These are phyloP conservation scores for Rhodeus uyekii DNA, from an alignment of 2,797 vertebrate species.

Conservation along the genomic window DNA sequence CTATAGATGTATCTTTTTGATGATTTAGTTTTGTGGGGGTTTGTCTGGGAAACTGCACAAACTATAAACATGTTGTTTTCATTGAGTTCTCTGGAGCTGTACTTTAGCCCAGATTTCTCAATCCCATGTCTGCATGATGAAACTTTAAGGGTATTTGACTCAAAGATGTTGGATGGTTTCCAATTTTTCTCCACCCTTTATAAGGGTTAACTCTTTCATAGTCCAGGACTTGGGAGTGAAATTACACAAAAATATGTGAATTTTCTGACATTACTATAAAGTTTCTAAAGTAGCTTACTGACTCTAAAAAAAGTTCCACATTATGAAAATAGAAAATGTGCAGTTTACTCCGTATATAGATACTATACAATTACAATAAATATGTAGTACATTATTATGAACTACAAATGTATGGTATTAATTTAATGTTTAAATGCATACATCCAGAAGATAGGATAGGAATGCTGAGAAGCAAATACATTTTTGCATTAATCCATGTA, in stretches of 20 bases:
- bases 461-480: not conserved
- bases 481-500: not conserved
- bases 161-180: slow-evolving; percentile 16
- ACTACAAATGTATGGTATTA: not conserved
- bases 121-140: slow-evolving; percentile 10
- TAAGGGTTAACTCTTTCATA: not conserved
- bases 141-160: not conserved
- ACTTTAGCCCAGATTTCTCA: slow-evolving; percentile 47
- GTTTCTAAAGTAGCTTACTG: not conserved
- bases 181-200: not conserved
- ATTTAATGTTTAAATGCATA: not conserved
- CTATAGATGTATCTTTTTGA: slow-evolving; percentile 37
- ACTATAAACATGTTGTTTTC: slow-evolving; percentile 52
- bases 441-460: not conserved
- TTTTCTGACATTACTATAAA: slow-evolving; percentile 2
- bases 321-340: not conserved
- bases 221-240: not conserved
- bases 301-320: not conserved
- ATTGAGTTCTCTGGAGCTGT: slow-evolving; percentile 19
- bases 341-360: not conserved
- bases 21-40: slow-evolving; percentile 42
- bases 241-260: not conserved
- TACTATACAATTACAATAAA: not conserved
- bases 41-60: slow-evolving; percentile 25
- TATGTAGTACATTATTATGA: not conserved